Evolutionary conservation across 2,797 vertebrate species (phyloP).

Genomic region (Otolemur crassicaudatus): DNA sequence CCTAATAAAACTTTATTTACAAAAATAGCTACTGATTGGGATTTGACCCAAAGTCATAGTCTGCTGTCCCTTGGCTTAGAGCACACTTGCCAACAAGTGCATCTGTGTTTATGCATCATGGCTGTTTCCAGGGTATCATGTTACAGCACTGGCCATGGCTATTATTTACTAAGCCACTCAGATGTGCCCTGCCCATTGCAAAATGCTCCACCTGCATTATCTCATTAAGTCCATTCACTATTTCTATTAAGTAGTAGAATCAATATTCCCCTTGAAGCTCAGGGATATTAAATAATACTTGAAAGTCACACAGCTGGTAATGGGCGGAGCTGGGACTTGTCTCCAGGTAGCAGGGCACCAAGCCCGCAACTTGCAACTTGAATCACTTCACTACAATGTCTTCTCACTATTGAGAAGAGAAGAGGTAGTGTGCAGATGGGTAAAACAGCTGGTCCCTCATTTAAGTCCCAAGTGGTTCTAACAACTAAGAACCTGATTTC

Average conservation of each 20-base stretch:
- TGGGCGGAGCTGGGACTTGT: neutral
- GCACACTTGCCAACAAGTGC: neutral
- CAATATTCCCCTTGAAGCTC: neutral
- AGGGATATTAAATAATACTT: neutral
- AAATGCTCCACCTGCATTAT: neutral
- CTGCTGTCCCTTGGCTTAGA: neutral
- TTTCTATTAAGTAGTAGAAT: neutral
- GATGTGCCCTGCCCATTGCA: neutral
- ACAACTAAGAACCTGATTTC: neutral
- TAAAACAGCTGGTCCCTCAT: neutral
- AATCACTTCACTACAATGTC: too few species aligned
- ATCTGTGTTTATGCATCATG: neutral
- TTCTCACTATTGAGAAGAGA: neutral
- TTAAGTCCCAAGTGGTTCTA: neutral
- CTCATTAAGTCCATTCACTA: neutral
- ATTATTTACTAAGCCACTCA: neutral
- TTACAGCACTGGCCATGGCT: neutral
- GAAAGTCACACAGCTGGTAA: neutral
- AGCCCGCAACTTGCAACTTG: neutral
- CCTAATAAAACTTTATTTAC: constrained; percentile 34
- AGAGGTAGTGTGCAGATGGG: neutral
- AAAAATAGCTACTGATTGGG: neutral
- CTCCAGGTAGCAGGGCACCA: neutral
- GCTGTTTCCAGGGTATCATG: neutral
- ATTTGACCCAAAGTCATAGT: neutral